phyloP scores from a whole-genome alignment of 2,888 invertebrate genomes.

The Glomeris marginata region DNA sequence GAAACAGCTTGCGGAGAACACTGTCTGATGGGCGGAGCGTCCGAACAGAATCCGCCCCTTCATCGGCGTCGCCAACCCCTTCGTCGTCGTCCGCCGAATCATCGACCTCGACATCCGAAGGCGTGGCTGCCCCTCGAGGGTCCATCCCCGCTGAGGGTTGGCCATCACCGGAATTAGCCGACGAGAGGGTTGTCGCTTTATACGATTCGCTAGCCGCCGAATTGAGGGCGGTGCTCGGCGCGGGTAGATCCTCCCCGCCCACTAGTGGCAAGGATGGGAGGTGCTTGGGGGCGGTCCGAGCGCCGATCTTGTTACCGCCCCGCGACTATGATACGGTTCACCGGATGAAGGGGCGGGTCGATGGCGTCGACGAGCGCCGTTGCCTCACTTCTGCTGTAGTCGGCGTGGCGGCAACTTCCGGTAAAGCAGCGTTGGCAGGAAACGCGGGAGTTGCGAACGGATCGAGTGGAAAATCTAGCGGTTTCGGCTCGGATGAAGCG shows the following conservation, averaged over 20 bases:
- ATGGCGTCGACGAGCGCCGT: constrained; percentile 40
- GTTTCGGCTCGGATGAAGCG: constrained; percentile 76
- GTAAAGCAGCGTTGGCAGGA: constrained; percentile 17
- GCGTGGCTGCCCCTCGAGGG: no score
- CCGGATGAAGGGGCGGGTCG: constrained; percentile 59
- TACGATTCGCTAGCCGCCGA: constrained; percentile 89
- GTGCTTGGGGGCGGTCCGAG: constrained; percentile 25
- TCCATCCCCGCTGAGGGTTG: constrained; percentile 1
- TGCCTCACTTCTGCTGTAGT: constrained; percentile 56
- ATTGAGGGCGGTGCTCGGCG: constrained; percentile 52
- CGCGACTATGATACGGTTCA: constrained; percentile 89
- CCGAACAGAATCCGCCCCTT: constrained; percentile 5
- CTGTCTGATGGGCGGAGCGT: constrained; percentile 19
- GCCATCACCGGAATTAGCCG: constrained; percentile 2
- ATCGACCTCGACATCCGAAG: no score
- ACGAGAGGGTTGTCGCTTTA: constrained; percentile 47
- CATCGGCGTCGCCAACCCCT: no score
- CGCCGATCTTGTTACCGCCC: constrained; percentile 75
- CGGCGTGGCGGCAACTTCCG: constrained; percentile 32
- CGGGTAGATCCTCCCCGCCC: constrained; percentile 17
- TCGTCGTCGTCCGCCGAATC: no score
- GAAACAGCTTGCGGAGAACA: no score
- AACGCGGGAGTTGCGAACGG: constrained; percentile 35
- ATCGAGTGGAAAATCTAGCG: constrained; percentile 67
- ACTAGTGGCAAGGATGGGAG: constrained; percentile 31